These are phyloP conservation scores for Crenichthys baileyi DNA, from an alignment of 2,797 vertebrate species.

Conservation along the genomic window DNA sequence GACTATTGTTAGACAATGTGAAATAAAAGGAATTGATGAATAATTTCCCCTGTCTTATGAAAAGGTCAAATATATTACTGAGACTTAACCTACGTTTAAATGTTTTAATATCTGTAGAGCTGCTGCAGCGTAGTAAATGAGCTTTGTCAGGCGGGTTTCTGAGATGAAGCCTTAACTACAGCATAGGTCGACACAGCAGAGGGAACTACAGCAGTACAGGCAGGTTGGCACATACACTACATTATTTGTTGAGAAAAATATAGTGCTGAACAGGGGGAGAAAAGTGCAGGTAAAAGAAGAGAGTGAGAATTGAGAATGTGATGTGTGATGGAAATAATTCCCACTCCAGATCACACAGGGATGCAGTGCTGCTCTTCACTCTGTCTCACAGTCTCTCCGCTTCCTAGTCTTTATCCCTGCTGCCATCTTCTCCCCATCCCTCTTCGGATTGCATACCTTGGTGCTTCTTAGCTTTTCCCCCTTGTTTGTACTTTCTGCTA, in stretches of 20 bases:
- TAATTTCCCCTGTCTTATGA: background rate
- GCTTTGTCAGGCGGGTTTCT: background rate
- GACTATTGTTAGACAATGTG: background rate
- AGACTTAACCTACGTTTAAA: background rate
- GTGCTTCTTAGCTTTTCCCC: constrained; percentile 14
- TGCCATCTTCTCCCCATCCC: constrained; percentile 20
- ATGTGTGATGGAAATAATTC: constrained; percentile 69
- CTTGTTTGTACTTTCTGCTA: constrained; percentile 14
- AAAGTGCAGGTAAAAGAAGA: constrained; percentile 17
- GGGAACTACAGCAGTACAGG: background rate
- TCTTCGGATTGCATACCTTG: constrained; percentile 5
- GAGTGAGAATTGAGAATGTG: constrained; percentile 46
- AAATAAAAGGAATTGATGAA: background rate
- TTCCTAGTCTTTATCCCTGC: constrained; percentile 19
- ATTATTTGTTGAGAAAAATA: constrained; percentile 5
- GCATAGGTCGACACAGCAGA: background rate
- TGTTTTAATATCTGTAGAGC: background rate
- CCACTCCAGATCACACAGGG: constrained; percentile 48
- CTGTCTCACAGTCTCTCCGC: constrained; percentile 23
- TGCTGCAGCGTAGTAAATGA: constrained; percentile 5
- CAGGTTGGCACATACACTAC: background rate
- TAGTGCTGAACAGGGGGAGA: background rate
- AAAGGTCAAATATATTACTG: background rate
- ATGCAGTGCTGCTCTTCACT: constrained; percentile 35
- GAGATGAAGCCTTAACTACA: constrained; percentile 2